These are phyloP conservation scores for Urocolius indicus DNA, from an alignment of 2,113 vertebrate species.

Conservation along the genomic window DNA sequence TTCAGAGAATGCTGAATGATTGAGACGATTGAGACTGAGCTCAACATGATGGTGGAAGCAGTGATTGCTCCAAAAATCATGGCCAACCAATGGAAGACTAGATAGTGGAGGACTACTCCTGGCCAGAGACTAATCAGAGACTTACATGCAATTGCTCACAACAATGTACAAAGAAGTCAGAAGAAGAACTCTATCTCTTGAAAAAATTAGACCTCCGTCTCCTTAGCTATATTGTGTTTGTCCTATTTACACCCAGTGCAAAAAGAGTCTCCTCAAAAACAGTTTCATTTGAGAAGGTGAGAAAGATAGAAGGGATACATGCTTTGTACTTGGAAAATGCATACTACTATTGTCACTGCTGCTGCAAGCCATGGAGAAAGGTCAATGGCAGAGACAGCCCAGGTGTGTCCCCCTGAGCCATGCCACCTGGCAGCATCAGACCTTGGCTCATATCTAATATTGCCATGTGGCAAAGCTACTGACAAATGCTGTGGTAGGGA, in stretches of 20 bases:
- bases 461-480: background rate
- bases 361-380: background rate
- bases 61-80: background rate
- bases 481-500: background rate
- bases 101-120: background rate
- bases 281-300: background rate
- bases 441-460: background rate
- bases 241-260: background rate
- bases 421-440: background rate
- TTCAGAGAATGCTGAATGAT: background rate
- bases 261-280: background rate
- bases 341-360: background rate
- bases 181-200: background rate
- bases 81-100: background rate
- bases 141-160: background rate
- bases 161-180: background rate
- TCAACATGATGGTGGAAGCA: background rate
- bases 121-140: background rate
- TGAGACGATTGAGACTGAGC: background rate
- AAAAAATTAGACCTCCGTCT: background rate
- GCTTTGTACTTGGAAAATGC: background rate
- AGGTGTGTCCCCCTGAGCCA: background rate
- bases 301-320: background rate
- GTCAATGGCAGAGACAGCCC: background rate
- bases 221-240: background rate